phyloP scores from a whole-genome alignment of 2,797 vertebrate genomes.

The Florisuga fusca region DNA sequence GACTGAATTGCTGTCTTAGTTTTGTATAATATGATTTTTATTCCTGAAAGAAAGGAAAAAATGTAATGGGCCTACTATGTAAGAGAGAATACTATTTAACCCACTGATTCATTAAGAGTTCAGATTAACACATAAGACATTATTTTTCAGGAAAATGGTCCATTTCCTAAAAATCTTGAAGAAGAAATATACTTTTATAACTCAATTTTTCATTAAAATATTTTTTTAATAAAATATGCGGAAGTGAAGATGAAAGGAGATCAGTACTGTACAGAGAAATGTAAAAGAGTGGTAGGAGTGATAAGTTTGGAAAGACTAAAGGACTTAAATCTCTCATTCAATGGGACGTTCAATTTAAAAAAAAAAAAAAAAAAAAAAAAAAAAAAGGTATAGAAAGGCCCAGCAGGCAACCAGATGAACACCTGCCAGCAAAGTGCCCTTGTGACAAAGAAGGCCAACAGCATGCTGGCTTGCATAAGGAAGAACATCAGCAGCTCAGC shows the following conservation, averaged over 20 bases:
- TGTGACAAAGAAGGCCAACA: too few species aligned
- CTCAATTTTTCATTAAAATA: background rate
- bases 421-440: too few species aligned
- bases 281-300: background rate
- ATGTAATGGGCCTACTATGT: background rate
- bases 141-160: background rate
- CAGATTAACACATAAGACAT: background rate
- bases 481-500: too few species aligned
- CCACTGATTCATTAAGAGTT: background rate
- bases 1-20: background rate
- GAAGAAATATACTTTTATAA: background rate
- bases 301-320: background rate
- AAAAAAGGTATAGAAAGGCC: too few species aligned
- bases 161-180: background rate
- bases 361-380: too few species aligned
- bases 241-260: background rate
- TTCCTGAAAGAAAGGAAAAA: background rate
- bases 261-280: background rate
- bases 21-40: background rate
- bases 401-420: too few species aligned
- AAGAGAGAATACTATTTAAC: background rate
- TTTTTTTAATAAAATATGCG: background rate
- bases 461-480: too few species aligned
- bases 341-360: background rate
- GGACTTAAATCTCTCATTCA: background rate